Base-by-base conservation (phyloP, 2,888 invertebrate species). In the Automeris io region DNA sequence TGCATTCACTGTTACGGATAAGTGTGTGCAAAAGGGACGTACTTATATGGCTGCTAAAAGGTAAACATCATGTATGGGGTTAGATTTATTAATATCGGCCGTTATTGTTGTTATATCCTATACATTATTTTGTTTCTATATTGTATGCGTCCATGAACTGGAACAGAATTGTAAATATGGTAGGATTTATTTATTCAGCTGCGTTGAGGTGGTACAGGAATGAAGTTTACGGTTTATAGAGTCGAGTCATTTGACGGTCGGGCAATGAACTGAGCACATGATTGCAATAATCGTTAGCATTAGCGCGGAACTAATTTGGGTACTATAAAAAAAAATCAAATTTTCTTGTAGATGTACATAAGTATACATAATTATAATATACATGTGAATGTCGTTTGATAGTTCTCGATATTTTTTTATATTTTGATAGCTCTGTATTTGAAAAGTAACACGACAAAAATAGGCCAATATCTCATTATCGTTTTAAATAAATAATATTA, bases 371-470 rank as follows among this genome's bases (percentile, higher is more conserved):
- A 73, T 69, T 68, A 70, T 67, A 70, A 78, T 80, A 82, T 85
- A 86, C 81, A 82, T 78, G 79, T 81, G 77, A 75, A 85, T 81
- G 85, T 85, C 81, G 83, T 83, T 83, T 85, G 82, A 86, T 86
- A 85, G 83, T 86, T 82, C 79, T 83, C 82, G 70, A 86, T 87
- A 87, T 86, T 87, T 87, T 85, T 87, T 87, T 87, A 87, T 87
- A 87, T 87, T 87, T 87, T 87, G 87, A 86, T 87, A 87, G 87
- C 86, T 87, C 87, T 87, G 86, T 87, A 87, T 87, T 82, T 76
- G 70, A 77, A 66, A 60, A 57, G 51, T 61, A 76, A 73, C 77
- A 74, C 67, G 74, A 74, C 73, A 72, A 51, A 74, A 74, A 81
- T 83, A 85, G 75, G 83, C 82, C 85, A 82, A 82, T 79, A 73